Conservation (phyloP, 2,888 invertebrate species). For the Sympetrum striolatum region DNA sequence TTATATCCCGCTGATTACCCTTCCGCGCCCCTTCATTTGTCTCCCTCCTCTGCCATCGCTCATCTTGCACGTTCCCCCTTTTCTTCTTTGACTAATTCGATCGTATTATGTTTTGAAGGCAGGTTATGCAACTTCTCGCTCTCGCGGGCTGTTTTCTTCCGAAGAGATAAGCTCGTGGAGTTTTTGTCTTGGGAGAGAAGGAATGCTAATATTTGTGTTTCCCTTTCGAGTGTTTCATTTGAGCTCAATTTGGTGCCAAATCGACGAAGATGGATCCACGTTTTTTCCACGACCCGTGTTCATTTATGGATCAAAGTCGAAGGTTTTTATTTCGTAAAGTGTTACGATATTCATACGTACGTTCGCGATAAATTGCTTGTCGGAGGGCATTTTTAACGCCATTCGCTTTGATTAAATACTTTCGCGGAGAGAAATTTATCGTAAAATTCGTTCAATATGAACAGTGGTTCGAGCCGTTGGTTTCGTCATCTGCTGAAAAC, state of each 20-base stretch:
- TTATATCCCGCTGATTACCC: slow-evolving; percentile 27
- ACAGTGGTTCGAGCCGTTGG: background rate
- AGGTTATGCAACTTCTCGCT: background rate
- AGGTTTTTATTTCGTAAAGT: background rate
- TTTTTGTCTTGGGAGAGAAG: background rate
- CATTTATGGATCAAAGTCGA: background rate
- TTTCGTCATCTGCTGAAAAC: background rate
- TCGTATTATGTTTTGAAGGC: background rate
- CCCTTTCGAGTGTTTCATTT: background rate
- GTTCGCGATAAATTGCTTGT: background rate
- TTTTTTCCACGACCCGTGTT: background rate
- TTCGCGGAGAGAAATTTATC: background rate
- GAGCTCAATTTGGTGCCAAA: background rate
- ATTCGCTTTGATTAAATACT: background rate
- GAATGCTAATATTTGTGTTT: background rate
- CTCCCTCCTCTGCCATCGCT: slow-evolving; percentile 7
- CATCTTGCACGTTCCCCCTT: slow-evolving; percentile 8
- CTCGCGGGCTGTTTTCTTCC: background rate
- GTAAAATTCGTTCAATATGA: background rate
- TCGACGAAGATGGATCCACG: background rate
- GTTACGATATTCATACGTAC: background rate
- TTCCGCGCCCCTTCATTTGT: background rate
- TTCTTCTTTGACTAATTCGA: background rate
- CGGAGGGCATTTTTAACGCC: background rate
- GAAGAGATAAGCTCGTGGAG: background rate